Evolutionary conservation across 1,140 invertebrate species (phyloP).

Genomic region (Brachionus paranguensis): DNA sequence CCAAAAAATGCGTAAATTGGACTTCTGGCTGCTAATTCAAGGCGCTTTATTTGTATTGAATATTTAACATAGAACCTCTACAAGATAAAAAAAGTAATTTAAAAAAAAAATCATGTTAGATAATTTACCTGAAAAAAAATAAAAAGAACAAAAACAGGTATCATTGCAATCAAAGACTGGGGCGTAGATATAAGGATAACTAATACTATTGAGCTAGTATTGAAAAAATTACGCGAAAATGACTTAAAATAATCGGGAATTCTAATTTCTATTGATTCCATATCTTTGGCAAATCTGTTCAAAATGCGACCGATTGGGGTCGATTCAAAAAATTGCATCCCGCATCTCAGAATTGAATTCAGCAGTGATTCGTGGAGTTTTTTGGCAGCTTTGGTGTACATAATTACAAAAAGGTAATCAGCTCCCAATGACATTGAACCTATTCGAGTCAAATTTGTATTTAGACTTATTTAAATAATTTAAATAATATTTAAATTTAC

Average conservation of each 20-base stretch:
- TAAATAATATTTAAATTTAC: neutral
- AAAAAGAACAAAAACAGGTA: slow-evolving; percentile 18
- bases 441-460: neutral
- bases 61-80: slow-evolving; percentile 69
- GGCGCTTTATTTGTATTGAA: slow-evolving; percentile 83
- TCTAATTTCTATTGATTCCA: slow-evolving; percentile 56
- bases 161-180: neutral
- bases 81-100: neutral
- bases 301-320: slow-evolving; percentile 72
- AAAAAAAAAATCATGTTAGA: neutral
- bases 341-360: slow-evolving; percentile 63
- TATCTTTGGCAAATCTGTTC: slow-evolving; percentile 64
- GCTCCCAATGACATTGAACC: neutral
- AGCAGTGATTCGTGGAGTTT: neutral
- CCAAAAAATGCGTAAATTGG: slow-evolving; percentile 97
- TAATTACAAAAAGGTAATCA: neutral
- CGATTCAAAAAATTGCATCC: slow-evolving; percentile 66
- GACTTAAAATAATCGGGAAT: slow-evolving; percentile 46
- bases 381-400: neutral
- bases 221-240: neutral
- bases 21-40: slow-evolving; percentile 88
- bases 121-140: slow-evolving; percentile 18
- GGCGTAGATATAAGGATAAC: slow-evolving; percentile 20
- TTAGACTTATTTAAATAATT: neutral
- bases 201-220: neutral